Conservation (phyloP, 53 echinoderm and acorn worm genomes). For the Henricia sp. region DNA sequence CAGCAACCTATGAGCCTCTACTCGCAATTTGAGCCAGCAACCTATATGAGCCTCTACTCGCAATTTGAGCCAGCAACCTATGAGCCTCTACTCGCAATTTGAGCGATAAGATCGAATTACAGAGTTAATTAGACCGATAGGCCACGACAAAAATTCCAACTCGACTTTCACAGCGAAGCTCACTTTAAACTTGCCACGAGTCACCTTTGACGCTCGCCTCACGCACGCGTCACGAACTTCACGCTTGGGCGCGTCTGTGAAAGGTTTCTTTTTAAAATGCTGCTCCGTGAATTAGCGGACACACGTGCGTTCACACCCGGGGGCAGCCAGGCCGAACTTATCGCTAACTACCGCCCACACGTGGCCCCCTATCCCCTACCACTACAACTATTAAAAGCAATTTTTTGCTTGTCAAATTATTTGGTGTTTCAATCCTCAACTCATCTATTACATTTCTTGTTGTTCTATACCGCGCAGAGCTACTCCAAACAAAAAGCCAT, state of each 20-base stretch:
- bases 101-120: too few species aligned
- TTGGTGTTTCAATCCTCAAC: neutral
- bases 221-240: neutral
- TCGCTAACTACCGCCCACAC: constrained; percentile 1
- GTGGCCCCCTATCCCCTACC: constrained; percentile 34
- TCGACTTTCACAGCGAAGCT: too few species aligned
- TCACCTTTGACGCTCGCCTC: too few species aligned
- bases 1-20: too few species aligned
- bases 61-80: too few species aligned
- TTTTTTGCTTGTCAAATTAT: constrained; percentile 16
- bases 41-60: too few species aligned
- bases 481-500: neutral
- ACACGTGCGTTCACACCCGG: constrained; percentile 44
- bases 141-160: too few species aligned
- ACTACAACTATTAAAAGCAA: too few species aligned
- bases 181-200: too few species aligned
- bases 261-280: neutral
- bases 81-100: too few species aligned
- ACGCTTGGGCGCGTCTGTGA: neutral
- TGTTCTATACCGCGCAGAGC: neutral
- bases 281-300: constrained; percentile 11
- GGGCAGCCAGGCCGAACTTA: constrained; percentile 24
- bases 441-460: constrained; percentile 11
- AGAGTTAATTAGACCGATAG: too few species aligned
- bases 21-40: too few species aligned